Evolutionary conservation across 2,888 invertebrate genomes (phyloP).

Genomic region (Meteorus cinctellus): DNA sequence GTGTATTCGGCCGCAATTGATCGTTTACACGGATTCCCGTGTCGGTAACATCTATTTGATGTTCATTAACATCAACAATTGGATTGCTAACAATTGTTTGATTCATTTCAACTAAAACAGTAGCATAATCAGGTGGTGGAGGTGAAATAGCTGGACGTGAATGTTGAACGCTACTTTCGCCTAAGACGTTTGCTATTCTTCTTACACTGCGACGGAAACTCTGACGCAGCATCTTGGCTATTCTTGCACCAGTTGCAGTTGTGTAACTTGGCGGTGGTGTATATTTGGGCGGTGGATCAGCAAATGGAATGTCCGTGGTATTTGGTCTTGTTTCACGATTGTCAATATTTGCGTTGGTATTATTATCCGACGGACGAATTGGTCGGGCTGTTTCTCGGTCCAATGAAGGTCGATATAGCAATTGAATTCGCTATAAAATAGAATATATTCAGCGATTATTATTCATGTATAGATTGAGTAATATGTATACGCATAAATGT

Average conservation of each 20-base stretch:
- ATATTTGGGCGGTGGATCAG: slow-evolving; percentile 93
- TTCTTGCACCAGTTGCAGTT: slow-evolving; percentile 90
- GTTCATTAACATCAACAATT: slow-evolving; percentile 54
- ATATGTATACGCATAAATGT: neutral
- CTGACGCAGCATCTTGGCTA: slow-evolving; percentile 84
- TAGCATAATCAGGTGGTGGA: slow-evolving; percentile 79
- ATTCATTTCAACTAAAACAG: slow-evolving; percentile 79
- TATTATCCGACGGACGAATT: slow-evolving; percentile 59
- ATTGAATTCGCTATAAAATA: slow-evolving; percentile 83
- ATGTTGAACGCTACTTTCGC: slow-evolving; percentile 71
- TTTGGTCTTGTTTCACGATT: slow-evolving; percentile 64
- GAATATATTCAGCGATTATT: slow-evolving; percentile 25
- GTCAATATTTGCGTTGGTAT: slow-evolving; percentile 61
- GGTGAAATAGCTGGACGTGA: slow-evolving; percentile 69
- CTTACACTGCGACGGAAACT: slow-evolving; percentile 87
- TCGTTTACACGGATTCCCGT: slow-evolving; percentile 40
- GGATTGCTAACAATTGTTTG: slow-evolving; percentile 61
- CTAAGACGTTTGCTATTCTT: slow-evolving; percentile 77
- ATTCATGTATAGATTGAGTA: slow-evolving; percentile 20
- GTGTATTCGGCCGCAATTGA: slow-evolving; percentile 62
- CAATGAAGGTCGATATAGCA: slow-evolving; percentile 86
- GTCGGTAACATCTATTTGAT: slow-evolving; percentile 53
- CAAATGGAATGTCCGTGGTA: slow-evolving; percentile 71
- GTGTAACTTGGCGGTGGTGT: slow-evolving; percentile 95
- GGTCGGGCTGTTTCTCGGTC: slow-evolving; percentile 73